Evolutionary conservation across 2,113 vertebrate genomes (phyloP).

Genomic region (Epinephelus lanceolatus): DNA sequence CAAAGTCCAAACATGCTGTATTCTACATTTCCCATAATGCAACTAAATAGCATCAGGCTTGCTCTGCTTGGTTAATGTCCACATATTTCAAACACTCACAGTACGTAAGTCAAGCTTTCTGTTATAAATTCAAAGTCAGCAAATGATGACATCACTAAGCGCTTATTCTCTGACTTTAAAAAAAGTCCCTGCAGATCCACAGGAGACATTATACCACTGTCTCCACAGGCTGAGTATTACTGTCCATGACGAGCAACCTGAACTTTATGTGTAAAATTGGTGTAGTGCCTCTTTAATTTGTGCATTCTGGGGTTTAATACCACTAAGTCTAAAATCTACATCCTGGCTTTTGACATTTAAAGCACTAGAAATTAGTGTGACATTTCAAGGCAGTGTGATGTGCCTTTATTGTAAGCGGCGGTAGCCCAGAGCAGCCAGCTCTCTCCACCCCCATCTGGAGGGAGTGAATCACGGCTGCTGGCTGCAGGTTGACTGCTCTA

Average conservation of each 20-base stretch:
- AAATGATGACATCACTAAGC: background rate
- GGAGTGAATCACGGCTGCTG: conserved; percentile 54
- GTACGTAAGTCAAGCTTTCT: background rate
- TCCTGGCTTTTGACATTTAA: conserved; percentile 5
- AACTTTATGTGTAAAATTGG: background rate
- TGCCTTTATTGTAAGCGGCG: background rate
- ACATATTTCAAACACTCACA: no score
- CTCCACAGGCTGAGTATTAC: background rate
- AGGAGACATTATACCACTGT: background rate
- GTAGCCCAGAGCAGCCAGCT: background rate
- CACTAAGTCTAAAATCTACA: background rate
- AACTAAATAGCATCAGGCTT: no score
- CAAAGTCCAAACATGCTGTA: no score
- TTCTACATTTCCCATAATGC: no score
- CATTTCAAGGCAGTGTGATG: background rate
- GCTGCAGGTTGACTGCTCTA: conserved; percentile 22
- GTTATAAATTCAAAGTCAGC: background rate
- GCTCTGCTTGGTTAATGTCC: no score
- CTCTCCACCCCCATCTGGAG: conserved; percentile 18
- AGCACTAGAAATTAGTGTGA: background rate
- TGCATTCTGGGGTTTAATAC: background rate
- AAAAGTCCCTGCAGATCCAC: background rate
- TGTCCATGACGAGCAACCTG: background rate
- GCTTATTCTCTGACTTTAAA: background rate
- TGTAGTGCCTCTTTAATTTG: background rate